A percentile compares a stretch with the other conserved stretches of the same genome.
Conservation (phyloP, 2,888 invertebrate genomes). For the Melipona bicolor region DNA sequence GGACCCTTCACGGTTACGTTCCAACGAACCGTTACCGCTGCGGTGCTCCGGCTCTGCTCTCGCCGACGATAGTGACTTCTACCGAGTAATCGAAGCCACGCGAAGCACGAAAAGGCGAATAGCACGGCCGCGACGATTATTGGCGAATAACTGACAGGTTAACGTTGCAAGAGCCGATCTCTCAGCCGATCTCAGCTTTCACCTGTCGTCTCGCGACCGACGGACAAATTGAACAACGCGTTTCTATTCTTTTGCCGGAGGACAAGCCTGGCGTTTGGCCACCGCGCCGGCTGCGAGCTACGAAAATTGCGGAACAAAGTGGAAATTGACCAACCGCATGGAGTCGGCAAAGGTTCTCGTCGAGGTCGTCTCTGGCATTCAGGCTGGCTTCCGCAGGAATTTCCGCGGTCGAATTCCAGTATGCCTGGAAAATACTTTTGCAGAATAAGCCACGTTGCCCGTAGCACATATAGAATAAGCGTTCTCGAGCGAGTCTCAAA, state of each 20-base stretch:
- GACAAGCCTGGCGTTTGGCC: background rate
- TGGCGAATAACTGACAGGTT: slow-evolving; percentile 30
- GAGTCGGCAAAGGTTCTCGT: slow-evolving; percentile 71
- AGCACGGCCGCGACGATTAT: slow-evolving; percentile 18
- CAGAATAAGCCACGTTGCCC: slow-evolving; percentile 41
- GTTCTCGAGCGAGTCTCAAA: slow-evolving; percentile 50
- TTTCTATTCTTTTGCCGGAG: background rate
- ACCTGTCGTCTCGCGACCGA: background rate
- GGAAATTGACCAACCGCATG: slow-evolving; percentile 66
- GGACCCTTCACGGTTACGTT: slow-evolving; percentile 67
- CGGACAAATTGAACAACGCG: background rate
- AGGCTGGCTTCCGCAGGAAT: slow-evolving; percentile 74
- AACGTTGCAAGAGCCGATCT: slow-evolving; percentile 20
- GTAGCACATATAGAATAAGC: slow-evolving; percentile 23
- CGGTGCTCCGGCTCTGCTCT: slow-evolving; percentile 63
- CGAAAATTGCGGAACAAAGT: slow-evolving; percentile 64
- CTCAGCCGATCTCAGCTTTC: background rate
- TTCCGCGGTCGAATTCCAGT: slow-evolving; percentile 68
- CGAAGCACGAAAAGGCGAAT: slow-evolving; percentile 43
- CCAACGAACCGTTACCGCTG: slow-evolving; percentile 70
- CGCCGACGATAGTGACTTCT: slow-evolving; percentile 64
- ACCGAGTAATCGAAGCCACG: slow-evolving; percentile 58
- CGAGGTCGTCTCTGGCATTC: slow-evolving; percentile 75
- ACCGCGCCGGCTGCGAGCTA: background rate
- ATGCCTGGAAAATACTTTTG: slow-evolving; percentile 69